Base-by-base conservation (phyloP, 2,797 vertebrate genomes). In the Acipenser ruthenus region DNA sequence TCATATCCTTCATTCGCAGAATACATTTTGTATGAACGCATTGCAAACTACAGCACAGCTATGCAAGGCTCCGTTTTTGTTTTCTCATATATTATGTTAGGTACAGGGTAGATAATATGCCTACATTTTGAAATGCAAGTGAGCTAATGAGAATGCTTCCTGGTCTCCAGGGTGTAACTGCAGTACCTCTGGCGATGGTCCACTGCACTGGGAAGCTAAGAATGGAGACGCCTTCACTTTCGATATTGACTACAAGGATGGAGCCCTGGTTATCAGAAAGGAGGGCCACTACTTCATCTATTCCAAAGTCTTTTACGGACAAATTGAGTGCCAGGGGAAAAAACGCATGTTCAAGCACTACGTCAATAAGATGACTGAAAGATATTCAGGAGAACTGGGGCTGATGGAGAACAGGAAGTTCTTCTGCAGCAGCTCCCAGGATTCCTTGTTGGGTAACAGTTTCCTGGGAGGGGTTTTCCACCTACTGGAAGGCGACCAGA, bases 271-370 rank as follows among this genome's bases (percentile, higher is more conserved):
- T 48, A 73, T 87, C 50, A 63, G 73, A 68, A 71, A 70, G 62
- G 81, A 85, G 13, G 89, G 87, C 2, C 87, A 70, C 70, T 91
- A 90, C 74, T 82, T 77, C 2, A 67, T 90, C 53, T 90, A 89
- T 62, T 87, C 87, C 49, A 90, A 88, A 68, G 67, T 91, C 62
- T 75, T 58, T 61, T 90, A 84, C 68, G 23, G 1, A 3, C 65
- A 73, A 8, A 47, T 56, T 1, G 7, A 6, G 0, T 12, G 55
- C 55, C 55, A 58, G 37, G 10, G n/a, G 6, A 6, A 55, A 10
- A 1, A 1, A 0, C 0, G 6, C 5, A 15, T 0, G 0, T 88
- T 86, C 71, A 1, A 9, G n/a, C 86, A 90, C 55, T 10, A n/a
- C 1, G 58, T 91, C n/a, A 0, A 60, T 0, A 12, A 6, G 61